Evolutionary conservation across 2,113 vertebrate species (phyloP), one percentile per base, ranked within the genome.

Genomic region (Galeopterus variegatus): DNA sequence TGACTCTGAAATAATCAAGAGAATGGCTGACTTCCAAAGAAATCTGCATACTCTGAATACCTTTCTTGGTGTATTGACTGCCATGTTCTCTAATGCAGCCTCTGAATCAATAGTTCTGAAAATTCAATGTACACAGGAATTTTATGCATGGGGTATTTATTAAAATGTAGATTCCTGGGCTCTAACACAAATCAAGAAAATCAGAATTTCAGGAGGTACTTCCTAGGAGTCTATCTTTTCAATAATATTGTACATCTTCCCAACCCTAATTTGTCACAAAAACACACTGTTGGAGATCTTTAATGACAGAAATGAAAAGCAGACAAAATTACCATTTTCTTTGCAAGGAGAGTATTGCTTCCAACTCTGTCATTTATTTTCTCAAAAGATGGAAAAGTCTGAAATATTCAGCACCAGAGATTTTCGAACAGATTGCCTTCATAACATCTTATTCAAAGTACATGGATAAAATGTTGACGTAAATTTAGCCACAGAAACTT

Each of bases 361-460:
- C 15, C 64, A 70, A 15, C 1, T 50, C 26, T 50, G 13, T 50
- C 18, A 83, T 58, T 70, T 62, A 72, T 76, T 5, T 33, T 90
- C 91, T 95, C 48, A n/a, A 81, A 93, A 75, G 17, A 17, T 3
- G 26, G 7, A 17, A 92, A 77, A 60, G 52, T 52, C 15, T 76
- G 33, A 95, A 92, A 82, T 94, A 82, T 28, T 82, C 26, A 60
- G 26, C 8, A 65, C 0, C 10, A 26, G 54, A 76, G 48, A 52
- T n/a, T 88, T 93, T 81, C 72, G 88, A 72, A 72, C 13, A 81
- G 26, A 67, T 85, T 88, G 4, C 14, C 82, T 76, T 88, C 70
- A 72, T 85, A 86, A 58, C 0, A 19, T n/a, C 50, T 87, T 88
- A 85, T 75, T 93, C 9, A 65, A 81, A 93, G 36, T 58, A n/a